Evolutionary conservation across 2,113 vertebrate species (phyloP).

Genomic region (Microtus oregoni): DNA sequence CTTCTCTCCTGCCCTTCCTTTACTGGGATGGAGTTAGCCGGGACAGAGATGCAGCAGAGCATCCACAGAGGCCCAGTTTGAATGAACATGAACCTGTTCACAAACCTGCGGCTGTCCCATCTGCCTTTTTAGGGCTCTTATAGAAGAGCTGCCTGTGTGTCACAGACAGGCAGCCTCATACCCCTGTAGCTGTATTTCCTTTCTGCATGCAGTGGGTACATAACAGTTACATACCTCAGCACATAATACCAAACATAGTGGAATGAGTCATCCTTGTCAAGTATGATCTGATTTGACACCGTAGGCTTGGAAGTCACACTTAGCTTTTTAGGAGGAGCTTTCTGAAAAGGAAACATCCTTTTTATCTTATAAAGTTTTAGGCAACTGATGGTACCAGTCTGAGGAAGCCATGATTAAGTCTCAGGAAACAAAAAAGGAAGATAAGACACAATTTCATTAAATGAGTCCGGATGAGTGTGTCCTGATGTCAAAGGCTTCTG

Average conservation of each 20-base stretch:
- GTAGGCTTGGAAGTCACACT: not conserved
- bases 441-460: constrained; percentile 56
- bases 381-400: not conserved
- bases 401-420: constrained; percentile 70
- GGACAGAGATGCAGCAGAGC: not conserved
- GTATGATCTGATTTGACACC: not conserved
- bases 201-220: not conserved
- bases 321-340: not conserved
- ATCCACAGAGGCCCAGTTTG: not conserved
- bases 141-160: not conserved
- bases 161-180: not conserved
- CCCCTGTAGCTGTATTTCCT: not conserved
- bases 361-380: constrained; percentile 21
- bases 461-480: constrained; percentile 72
- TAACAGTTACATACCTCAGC: not conserved
- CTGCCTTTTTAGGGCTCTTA: not conserved
- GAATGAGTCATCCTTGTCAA: not conserved
- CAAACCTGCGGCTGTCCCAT: not conserved
- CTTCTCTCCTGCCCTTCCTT: not conserved
- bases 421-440: constrained; percentile 77
- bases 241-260: not conserved
- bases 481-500: not conserved
- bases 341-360: constrained; percentile 51
- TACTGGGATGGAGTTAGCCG: not conserved
- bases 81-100: not conserved